Conservation (phyloP, 2,888 invertebrate genomes). For the Seira ritae region DNA sequence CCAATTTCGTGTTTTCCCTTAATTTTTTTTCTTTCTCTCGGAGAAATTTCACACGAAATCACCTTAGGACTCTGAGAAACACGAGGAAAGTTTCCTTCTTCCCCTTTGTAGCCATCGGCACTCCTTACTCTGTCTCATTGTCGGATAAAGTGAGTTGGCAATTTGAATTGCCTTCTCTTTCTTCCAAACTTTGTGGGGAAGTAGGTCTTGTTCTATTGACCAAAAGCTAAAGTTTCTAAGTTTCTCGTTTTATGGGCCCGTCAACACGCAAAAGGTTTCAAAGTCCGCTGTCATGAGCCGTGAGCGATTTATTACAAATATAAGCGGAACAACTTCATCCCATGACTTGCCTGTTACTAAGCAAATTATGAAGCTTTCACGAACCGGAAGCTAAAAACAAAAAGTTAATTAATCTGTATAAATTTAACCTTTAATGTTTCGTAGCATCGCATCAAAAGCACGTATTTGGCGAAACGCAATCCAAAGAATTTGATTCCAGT, state of each 20-base stretch:
- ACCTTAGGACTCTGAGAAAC: neutral
- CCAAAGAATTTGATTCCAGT: too few species aligned
- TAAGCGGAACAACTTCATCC: too few species aligned
- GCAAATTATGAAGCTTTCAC: neutral
- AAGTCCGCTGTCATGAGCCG: too few species aligned
- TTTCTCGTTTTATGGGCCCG: neutral
- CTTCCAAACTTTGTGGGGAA: neutral
- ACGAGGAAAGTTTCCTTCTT: neutral
- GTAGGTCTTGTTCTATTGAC: conserved; percentile 9
- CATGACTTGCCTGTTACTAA: too few species aligned
- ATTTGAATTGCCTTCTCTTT: neutral
- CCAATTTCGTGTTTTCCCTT: neutral
- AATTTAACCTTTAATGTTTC: too few species aligned
- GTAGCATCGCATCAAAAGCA: too few species aligned
- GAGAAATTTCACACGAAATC: neutral
- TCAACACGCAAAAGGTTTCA: neutral
- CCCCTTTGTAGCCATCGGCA: neutral
- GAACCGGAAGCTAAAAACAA: neutral
- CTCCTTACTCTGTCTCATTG: too few species aligned
- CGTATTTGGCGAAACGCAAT: too few species aligned
- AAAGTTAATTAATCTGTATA: neutral
- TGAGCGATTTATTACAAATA: too few species aligned
- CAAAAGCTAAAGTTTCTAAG: conserved; percentile 3
- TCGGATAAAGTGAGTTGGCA: neutral
- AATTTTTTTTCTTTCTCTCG: neutral